Evolutionary conservation across 2,888 invertebrate genomes (phyloP), one percentile per base, ranked within the genome.

Genomic region (Archips xylosteana): DNA sequence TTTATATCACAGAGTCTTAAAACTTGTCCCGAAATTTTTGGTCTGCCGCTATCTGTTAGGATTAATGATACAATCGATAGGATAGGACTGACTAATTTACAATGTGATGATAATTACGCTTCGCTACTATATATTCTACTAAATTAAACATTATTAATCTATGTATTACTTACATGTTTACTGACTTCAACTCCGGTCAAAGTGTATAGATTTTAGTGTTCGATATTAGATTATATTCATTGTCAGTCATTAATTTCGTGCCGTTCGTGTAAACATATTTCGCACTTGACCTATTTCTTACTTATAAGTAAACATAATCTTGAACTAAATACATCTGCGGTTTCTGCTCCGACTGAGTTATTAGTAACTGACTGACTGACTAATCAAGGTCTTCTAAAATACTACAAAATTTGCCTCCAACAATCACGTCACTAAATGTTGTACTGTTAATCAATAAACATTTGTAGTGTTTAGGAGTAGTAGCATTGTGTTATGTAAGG

Each of bases 221-320:
- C 39, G 2, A 36, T 60, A 36, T 36, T n/a, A 39, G 60, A 10
- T 57, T 57, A 39, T 60, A 39, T 60, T 60, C 39, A 60, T 60
- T 47, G n/a, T 10, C 34, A 8, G 8, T 47, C n/a, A 68, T 34
- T 59, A 68, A 68, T 60, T 36, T 60, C 47, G 60, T 60, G 67
- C 59, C 34, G 34, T 34, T 68, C 23, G 49, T 36, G 39, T 23
- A 39, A 49, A 61, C 9, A 51, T 39, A 61, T 51, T 61, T 61
- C 51, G 69, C 61, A 69, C 61, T 69, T 69, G 69, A 69, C 69
- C 69, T 10, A 32, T 51, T 69, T 69, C 36, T 51, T 9, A 39
- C 69, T 51, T 61, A 36, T 61, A 61, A 51, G 67, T 68, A 68
- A 68, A 68, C 49, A 61, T 61, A 42, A 12, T 61, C 61, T 69